phyloP scores from a whole-genome alignment of 2,113 vertebrate species.

The Albula glossodonta region DNA sequence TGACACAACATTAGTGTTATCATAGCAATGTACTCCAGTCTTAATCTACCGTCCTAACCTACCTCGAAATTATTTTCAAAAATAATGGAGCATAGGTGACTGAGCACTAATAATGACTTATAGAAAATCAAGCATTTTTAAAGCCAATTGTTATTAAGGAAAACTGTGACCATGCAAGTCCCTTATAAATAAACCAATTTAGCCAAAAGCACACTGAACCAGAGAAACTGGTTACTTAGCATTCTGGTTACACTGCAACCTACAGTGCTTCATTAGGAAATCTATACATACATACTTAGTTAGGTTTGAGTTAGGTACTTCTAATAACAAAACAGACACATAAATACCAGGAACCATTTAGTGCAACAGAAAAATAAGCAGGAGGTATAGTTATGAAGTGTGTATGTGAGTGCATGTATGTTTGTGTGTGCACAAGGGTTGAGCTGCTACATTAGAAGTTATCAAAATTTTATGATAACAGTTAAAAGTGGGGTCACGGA shows the following conservation, averaged over 20 bases:
- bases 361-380: background rate
- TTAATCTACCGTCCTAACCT: too few species aligned
- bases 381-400: background rate
- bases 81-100: background rate
- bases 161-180: conserved; percentile 3
- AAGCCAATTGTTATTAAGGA: background rate
- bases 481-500: too few species aligned
- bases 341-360: background rate
- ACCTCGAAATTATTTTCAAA: background rate
- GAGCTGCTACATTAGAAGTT: too few species aligned
- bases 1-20: background rate
- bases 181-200: background rate
- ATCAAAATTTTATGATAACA: too few species aligned
- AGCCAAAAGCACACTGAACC: background rate
- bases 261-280: background rate
- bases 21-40: background rate
- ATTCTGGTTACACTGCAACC: background rate
- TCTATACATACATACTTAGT: background rate
- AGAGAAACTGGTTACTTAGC: conserved; percentile 1
- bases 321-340: background rate
- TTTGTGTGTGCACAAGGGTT: too few species aligned
- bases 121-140: background rate
- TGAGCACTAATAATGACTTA: background rate
- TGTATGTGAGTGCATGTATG: too few species aligned
- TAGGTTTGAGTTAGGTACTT: background rate